Evolutionary conservation across 2,113 vertebrate genomes (phyloP), one percentile per base, ranked within the genome.

Genomic region (Rhodinocichla rosea): DNA sequence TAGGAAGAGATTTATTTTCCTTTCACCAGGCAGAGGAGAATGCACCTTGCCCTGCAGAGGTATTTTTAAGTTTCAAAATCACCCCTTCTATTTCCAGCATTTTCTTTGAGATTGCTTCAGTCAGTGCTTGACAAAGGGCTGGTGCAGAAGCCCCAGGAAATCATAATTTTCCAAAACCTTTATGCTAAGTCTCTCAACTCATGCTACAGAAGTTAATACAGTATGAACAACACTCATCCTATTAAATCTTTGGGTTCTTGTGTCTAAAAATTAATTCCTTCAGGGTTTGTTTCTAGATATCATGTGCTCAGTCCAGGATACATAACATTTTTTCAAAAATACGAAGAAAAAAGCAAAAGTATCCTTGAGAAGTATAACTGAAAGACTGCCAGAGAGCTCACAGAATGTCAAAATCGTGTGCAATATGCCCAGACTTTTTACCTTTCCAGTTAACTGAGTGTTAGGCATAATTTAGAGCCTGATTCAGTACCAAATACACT

Each of bases 1-100:
- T 94, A 89, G 32, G 35, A 84, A 93, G 94, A 96, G 75, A 95
- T 94, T 96, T 98, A 97, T 97, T 96, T 97, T 96, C 80, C 78
- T 96, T 97, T 91, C 95, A 95, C 76, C 37, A 67, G 73, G 74
- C 55, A 62, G 85, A 97, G 87, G 79, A 97, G 94, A 97, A 97
- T 94, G 95, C 89, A 93, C 97, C 97, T 96, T 95, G 97, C 91
- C 94, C 88, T 86, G 75, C 81, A 94, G 92, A 97, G 83, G 78
- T 78, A 95, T 93, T 92, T 90, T 95, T 53, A 94, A 92, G 70
- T 95, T 97, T 96, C 3, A 21, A 97, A 98, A 97, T 89, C 96
- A 92, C 64, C 86, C 79, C 87, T 96, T 97, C 79, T 83, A 81
- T 95, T 97, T 96, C 87, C 92, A 96, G 74, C 56, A 91, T 97